Evolutionary conservation across 2,888 invertebrate genomes (phyloP).

Genomic region (Dasypogon diadema): DNA sequence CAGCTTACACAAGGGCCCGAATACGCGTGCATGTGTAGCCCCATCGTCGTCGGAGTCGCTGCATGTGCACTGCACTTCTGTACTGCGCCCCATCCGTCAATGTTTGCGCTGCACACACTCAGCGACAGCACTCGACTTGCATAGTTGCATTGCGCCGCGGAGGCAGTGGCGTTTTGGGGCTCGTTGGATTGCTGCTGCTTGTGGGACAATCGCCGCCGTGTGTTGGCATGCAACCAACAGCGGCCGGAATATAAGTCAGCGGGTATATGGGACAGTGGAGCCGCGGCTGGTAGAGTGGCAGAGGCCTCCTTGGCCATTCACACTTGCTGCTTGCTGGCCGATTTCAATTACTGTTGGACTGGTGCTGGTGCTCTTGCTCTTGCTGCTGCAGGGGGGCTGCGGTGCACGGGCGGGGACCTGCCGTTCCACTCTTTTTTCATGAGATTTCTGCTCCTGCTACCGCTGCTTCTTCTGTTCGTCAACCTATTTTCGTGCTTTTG

Average conservation of each 20-base stretch:
- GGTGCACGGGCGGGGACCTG: background rate
- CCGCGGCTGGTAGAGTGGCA: conserved; percentile 43
- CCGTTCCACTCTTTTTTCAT: background rate
- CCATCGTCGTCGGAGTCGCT: background rate
- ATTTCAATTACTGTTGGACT: conserved; percentile 40
- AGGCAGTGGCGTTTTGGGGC: background rate
- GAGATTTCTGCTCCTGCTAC: background rate
- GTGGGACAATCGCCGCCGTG: conserved; percentile 15
- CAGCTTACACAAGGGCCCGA: background rate
- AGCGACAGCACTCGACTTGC: conserved; percentile 20
- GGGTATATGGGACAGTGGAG: conserved; percentile 60
- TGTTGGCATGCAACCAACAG: conserved; percentile 42
- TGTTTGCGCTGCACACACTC: background rate
- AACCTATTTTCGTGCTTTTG: conserved; percentile 47
- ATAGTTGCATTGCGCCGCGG: background rate
- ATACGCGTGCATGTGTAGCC: background rate
- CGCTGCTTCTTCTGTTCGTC: conserved; percentile 34
- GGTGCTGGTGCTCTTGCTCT: background rate
- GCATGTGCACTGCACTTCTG: background rate
- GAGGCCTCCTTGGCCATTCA: conserved; percentile 42
- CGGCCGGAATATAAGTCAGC: conserved; percentile 59
- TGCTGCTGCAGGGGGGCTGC: conserved; percentile 7
- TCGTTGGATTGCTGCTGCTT: background rate
- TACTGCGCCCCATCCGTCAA: background rate
- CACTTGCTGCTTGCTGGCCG: conserved; percentile 42